A percentile compares a stretch with the other conserved stretches of the same genome.
Conservation (phyloP, 2,888 invertebrate species). For the Carterocephalus palaemon region DNA sequence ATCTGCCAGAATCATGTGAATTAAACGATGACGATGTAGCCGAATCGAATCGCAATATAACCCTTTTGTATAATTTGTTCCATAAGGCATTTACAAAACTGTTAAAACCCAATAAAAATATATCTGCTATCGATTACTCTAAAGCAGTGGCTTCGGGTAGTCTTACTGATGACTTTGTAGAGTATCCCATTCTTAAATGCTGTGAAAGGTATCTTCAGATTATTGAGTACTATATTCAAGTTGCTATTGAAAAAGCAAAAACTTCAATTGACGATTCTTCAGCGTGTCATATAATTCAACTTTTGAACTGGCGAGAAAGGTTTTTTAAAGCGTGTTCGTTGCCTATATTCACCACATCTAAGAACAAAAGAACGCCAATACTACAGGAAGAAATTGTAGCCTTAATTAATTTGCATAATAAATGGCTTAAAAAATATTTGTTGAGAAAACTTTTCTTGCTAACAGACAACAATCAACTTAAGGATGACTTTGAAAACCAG, state of each 20-base stretch:
- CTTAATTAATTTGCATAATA: slow-evolving; percentile 83
- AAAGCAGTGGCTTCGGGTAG: slow-evolving; percentile 60
- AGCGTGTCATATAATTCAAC: slow-evolving; percentile 62
- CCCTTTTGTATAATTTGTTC: slow-evolving; percentile 67
- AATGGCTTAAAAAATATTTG: slow-evolving; percentile 85
- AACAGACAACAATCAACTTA: slow-evolving; percentile 34
- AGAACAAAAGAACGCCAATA: slow-evolving; percentile 51
- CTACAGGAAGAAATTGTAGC: slow-evolving; percentile 77
- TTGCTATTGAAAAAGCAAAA: slow-evolving; percentile 46
- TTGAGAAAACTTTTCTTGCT: slow-evolving; percentile 52
- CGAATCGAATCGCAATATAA: slow-evolving; percentile 57
- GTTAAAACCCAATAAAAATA: slow-evolving; percentile 36
- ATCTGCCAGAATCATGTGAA: slow-evolving; percentile 48
- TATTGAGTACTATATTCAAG: slow-evolving; percentile 65
- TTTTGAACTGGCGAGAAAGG: slow-evolving; percentile 77
- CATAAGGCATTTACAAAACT: slow-evolving; percentile 37
- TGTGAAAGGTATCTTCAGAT: slow-evolving; percentile 69
- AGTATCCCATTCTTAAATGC: slow-evolving; percentile 75
- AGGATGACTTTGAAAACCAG: slow-evolving; percentile 37
- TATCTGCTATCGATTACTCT: slow-evolving; percentile 75
- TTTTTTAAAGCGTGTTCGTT: slow-evolving; percentile 61
- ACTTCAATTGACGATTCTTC: slow-evolving; percentile 50
- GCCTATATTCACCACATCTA: slow-evolving; percentile 49
- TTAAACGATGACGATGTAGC: slow-evolving; percentile 34
- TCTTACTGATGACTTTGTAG: slow-evolving; percentile 67